Conservation (phyloP, 2,888 invertebrate species). For the Limnephilus rhombicus region DNA sequence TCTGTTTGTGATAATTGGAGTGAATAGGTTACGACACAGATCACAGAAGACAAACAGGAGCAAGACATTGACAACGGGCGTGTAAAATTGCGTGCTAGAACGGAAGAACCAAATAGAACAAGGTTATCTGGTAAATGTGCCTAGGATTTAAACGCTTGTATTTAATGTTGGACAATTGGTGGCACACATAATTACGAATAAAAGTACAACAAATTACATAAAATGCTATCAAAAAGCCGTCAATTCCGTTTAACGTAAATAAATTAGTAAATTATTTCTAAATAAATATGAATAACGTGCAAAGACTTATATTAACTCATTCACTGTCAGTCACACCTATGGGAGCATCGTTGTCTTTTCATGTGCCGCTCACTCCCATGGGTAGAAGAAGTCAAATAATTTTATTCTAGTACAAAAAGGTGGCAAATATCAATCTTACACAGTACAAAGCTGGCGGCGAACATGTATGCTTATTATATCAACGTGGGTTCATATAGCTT, state of each 20-base stretch:
- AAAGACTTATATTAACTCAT: background rate
- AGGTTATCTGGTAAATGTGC: background rate
- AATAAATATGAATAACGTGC: background rate
- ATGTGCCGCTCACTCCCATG: no score
- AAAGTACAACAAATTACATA: background rate
- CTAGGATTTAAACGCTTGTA: background rate
- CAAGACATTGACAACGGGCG: background rate
- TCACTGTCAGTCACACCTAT: no score
- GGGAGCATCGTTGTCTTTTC: no score
- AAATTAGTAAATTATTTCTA: background rate
- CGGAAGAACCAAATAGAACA: background rate
- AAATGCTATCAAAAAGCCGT: background rate
- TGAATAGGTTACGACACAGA: conserved; percentile 36
- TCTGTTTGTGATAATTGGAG: conserved; percentile 35
- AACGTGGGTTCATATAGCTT: no score
- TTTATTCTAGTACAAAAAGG: no score
- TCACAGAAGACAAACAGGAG: conserved; percentile 17
- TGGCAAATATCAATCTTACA: no score
- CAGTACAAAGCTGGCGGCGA: no score
- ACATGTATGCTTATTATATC: no score
- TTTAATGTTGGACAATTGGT: background rate
- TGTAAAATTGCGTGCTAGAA: background rate
- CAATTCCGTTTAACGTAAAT: background rate
- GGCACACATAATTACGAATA: background rate
- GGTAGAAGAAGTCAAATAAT: no score